Evolutionary conservation across 1,140 invertebrate genomes (phyloP).

Genomic region (Helicorthomorpha holstii): DNA sequence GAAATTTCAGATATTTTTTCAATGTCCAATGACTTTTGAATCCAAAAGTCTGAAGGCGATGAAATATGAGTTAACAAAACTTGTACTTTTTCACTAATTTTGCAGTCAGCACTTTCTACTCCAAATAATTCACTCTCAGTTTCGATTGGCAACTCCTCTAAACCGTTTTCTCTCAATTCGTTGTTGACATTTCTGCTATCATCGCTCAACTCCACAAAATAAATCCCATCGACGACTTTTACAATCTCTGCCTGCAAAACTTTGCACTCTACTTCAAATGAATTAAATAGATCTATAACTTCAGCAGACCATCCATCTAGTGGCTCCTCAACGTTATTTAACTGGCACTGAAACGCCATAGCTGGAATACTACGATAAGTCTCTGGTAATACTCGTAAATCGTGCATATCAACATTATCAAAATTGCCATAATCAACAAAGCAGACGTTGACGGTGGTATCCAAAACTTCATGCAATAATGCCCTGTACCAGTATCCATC

Average conservation of each 20-base stretch:
- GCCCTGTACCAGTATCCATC: conserved; percentile 41
- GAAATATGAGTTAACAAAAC: neutral
- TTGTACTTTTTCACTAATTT: neutral
- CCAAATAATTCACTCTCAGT: neutral
- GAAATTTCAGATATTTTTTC: no score
- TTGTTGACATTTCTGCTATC: neutral
- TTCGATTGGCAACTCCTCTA: neutral
- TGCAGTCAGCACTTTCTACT: neutral
- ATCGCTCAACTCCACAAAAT: neutral
- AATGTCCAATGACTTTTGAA: no score
- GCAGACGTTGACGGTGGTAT: neutral
- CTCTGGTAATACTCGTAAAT: neutral
- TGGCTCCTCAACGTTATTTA: neutral
- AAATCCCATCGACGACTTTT: neutral
- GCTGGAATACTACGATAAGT: neutral
- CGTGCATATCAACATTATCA: neutral
- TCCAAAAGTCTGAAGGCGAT: conserved; percentile 2
- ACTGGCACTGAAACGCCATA: neutral
- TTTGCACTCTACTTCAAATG: neutral
- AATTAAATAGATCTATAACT: neutral
- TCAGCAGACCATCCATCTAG: neutral
- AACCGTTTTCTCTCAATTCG: neutral
- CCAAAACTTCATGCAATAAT: conserved; percentile 34
- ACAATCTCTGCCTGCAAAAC: neutral
- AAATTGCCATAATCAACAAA: conserved; percentile 3